Evolutionary conservation across 2,113 vertebrate species (phyloP).

Genomic region (Callocephalon fimbriatum): DNA sequence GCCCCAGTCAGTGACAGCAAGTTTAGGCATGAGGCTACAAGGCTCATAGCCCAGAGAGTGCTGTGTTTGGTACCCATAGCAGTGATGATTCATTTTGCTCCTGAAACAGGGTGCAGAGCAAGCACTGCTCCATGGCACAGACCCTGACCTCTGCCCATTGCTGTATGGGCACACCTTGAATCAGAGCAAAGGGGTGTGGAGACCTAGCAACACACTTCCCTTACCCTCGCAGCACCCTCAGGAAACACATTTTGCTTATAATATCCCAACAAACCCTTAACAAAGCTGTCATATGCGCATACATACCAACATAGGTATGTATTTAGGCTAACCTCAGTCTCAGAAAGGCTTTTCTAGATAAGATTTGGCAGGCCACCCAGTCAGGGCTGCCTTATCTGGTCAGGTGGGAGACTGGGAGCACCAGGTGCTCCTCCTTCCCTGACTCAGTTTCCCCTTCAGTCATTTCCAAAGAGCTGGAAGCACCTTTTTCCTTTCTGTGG

Average conservation of each 20-base stretch:
- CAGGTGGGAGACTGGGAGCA: not conserved
- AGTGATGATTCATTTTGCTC: not conserved
- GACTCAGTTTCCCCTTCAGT: not conserved
- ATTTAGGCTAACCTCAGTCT: not conserved
- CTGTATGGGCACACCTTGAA: accelerated
- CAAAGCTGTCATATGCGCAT: accelerated
- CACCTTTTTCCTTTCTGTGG: not conserved
- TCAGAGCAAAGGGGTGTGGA: not conserved
- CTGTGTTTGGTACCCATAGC: not conserved
- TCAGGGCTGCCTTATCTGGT: not conserved
- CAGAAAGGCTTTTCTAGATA: not conserved
- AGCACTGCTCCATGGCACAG: not conserved
- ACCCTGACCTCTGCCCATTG: accelerated
- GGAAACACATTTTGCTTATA: not conserved
- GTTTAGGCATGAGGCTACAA: not conserved
- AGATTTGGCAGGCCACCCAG: not conserved
- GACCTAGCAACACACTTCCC: not conserved
- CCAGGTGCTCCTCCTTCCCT: not conserved
- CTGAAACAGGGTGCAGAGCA: not conserved
- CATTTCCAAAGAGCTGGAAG: not conserved
- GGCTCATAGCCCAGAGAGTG: not conserved
- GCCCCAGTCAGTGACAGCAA: not conserved
- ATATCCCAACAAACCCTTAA: not conserved
- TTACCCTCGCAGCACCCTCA: not conserved
- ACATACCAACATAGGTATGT: accelerated